A percentile compares a stretch with the other conserved stretches of the same genome.
Conservation (phyloP, 2,888 invertebrate species). For the Pristionchus arcanus region DNA sequence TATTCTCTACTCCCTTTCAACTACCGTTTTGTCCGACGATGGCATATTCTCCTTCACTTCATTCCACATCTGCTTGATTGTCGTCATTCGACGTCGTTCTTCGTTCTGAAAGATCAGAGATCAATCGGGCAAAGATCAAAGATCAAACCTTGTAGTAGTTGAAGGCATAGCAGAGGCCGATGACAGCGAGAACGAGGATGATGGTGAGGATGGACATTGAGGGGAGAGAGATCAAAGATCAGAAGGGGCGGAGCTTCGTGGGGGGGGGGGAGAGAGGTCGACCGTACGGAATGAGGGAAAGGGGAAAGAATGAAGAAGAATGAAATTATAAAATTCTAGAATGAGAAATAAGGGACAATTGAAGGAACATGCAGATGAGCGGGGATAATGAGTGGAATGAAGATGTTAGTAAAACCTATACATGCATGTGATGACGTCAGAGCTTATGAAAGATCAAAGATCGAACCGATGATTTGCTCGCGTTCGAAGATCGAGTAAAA, state of each 20-base stretch:
- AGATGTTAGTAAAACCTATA: background rate
- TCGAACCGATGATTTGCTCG: conserved; percentile 50
- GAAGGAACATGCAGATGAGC: background rate
- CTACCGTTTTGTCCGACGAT: background rate
- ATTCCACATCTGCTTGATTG: conserved; percentile 24
- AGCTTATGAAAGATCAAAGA: background rate
- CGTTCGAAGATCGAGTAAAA: conserved; percentile 44
- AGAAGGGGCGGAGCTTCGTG: background rate
- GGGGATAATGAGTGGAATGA: background rate
- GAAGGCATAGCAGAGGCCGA: background rate
- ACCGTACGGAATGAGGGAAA: conserved; percentile 13
- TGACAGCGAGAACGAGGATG: conserved; percentile 23
- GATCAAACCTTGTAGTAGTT: conserved; percentile 41
- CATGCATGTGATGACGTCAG: conserved; percentile 17
- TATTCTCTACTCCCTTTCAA: background rate
- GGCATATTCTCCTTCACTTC: conserved; percentile 21
- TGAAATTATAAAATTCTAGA: background rate
- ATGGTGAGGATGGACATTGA: conserved; percentile 26
- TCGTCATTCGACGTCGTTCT: background rate
- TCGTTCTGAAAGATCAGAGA: conserved; percentile 11
- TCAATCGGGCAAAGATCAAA: conserved; percentile 12
- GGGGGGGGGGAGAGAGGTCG: background rate
- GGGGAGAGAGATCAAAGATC: conserved; percentile 2
- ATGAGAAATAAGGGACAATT: no score
- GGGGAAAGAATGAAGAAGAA: conserved; percentile 1